phyloP scores from a whole-genome alignment of 1,140 invertebrate species.

The Diachasma alloeum region DNA sequence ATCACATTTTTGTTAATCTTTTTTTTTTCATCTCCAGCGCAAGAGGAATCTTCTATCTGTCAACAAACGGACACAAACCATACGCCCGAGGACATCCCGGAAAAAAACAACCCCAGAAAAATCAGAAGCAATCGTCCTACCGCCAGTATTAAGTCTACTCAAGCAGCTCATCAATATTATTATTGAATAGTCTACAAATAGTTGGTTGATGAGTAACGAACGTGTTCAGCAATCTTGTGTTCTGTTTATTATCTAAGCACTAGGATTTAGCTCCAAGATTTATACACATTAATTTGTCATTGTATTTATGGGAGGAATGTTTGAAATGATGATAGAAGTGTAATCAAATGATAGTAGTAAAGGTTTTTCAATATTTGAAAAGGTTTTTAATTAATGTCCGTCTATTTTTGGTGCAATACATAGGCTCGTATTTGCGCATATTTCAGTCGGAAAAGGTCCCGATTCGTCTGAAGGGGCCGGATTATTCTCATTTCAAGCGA shows the following conservation, averaged over 20 bases:
- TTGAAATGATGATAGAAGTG: not conserved
- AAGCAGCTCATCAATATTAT: slow-evolving; percentile 64
- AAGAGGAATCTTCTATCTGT: slow-evolving; percentile 83
- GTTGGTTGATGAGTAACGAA: not conserved
- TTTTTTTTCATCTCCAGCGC: slow-evolving; percentile 67
- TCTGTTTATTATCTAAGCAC: not conserved
- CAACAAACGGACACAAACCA: slow-evolving; percentile 83
- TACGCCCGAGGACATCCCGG: slow-evolving; percentile 83
- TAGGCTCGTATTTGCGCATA: no score
- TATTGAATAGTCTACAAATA: slow-evolving; percentile 50
- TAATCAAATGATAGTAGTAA: no score
- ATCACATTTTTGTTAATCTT: not conserved
- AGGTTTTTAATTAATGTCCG: no score
- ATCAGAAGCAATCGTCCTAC: slow-evolving; percentile 62
- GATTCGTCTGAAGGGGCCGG: no score
- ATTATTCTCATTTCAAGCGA: no score
- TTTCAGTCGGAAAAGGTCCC: no score
- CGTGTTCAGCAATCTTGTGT: not conserved
- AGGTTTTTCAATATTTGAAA: no score
- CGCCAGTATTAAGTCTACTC: slow-evolving; percentile 63
- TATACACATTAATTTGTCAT: not conserved
- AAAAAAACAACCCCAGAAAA: slow-evolving; percentile 64
- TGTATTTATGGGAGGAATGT: not conserved
- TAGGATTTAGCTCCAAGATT: not conserved
- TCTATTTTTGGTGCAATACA: no score